Evolutionary conservation across 2,797 vertebrate species (phyloP), one percentile per base, ranked within the genome.

Genomic region (Salmo trutta): DNA sequence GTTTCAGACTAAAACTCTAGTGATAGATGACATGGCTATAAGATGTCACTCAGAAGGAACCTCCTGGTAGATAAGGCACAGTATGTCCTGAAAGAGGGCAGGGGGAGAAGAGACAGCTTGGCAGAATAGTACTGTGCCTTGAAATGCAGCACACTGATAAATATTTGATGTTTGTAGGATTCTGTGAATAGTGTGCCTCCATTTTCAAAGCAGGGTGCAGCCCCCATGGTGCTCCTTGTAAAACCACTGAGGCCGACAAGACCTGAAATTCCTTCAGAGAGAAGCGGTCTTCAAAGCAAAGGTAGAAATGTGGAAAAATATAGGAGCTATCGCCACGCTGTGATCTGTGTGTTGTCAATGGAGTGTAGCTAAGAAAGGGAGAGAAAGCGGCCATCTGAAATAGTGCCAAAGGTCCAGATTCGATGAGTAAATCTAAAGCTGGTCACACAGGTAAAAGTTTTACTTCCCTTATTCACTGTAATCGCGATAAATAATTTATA

Each of bases 111-210:
- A 5, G 31, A 62, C 19, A 15, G 72, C 27, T n/a, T 16, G 19
- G 29, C 17, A 56, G 71, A 69, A 67, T 66, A 41, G n/a, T 36
- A 62, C 76, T 47, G 74, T 71, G 66, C 71, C 66, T 21, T 73
- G 73, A 73, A 75, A 79, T 19, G 71, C 67, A 54, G 80, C 52
- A 71, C 33, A 77, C 74, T 64, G 73, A 79, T 84, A 74, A 86
- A 87, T 84, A 86, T 84, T 84, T 84, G 16, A 80, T 78, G 54
- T 73, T 27, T 70, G 76, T 76, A 65, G 52, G 51, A 69, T 74
- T 74, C 74, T 76, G 72, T 82, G 80, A 82, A 81, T 79, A 81
- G 74, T 74, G 56, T 19, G 19, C n/a, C 66, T 71, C 78, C 53
- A 56, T 71, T 74, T 81, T 12, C 75, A 75, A 76, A 59, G 56